Percentiles rank a stretch among this genome's conserved stretches.
These are phyloP conservation scores for Choristoneura fumiferana DNA, from an alignment of 1,140 invertebrate genomes.

Conservation along the genomic window DNA sequence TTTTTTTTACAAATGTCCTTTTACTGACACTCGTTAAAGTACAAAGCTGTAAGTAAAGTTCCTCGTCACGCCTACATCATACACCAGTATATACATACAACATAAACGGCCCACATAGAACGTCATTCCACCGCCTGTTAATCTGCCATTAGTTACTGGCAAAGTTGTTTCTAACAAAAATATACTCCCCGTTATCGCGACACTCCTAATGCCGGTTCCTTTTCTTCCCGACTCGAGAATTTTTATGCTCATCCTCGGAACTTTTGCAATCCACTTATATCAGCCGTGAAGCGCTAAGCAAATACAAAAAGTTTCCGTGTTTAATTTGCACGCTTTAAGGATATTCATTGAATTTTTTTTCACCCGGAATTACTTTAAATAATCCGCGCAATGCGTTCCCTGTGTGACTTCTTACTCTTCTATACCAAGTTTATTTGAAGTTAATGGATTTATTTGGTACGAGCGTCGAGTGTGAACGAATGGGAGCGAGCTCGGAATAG, in stretches of 20 bases:
- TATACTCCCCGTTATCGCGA: slow-evolving; percentile 66
- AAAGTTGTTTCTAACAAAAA: slow-evolving; percentile 63
- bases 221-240: slow-evolving; percentile 62
- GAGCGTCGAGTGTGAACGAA: neutral
- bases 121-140: slow-evolving; percentile 37
- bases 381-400: slow-evolving; percentile 55
- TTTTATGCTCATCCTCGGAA: slow-evolving; percentile 75
- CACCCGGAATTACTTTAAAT: slow-evolving; percentile 59
- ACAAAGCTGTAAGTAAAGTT: neutral
- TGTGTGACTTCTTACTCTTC: slow-evolving; percentile 22
- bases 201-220: slow-evolving; percentile 70
- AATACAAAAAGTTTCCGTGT: slow-evolving; percentile 74
- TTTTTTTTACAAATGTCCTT: too few relatives aligned
- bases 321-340: slow-evolving; percentile 72
- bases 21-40: too few relatives aligned
- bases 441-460: slow-evolving; percentile 17
- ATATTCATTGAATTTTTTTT: slow-evolving; percentile 69
- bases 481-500: neutral
- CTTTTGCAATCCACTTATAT: slow-evolving; percentile 77
- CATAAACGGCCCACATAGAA: slow-evolving; percentile 41
- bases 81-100: slow-evolving; percentile 26
- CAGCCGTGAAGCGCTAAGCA: slow-evolving; percentile 72
- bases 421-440: slow-evolving; percentile 1
- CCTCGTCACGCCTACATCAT: neutral
- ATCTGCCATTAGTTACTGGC: slow-evolving; percentile 45